phyloP scores from a whole-genome alignment of 2,888 invertebrate species.

The Drosophila subsilvestris region DNA sequence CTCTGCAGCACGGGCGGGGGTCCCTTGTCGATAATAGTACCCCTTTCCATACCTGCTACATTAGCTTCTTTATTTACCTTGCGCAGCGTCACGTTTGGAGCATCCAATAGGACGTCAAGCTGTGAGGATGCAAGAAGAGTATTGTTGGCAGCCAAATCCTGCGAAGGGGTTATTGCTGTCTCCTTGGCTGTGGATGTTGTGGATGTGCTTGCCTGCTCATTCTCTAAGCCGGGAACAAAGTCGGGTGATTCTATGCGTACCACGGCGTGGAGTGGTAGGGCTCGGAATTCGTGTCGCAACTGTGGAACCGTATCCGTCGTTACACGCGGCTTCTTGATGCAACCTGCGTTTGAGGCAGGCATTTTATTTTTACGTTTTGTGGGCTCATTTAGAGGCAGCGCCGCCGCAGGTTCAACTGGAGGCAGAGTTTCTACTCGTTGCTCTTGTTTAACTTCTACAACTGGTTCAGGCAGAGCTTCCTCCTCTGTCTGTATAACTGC shows the following conservation, averaged over 20 bases:
- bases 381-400: neutral
- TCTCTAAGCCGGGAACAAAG: neutral
- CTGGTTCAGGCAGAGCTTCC: too few species aligned
- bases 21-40: conserved; percentile 5
- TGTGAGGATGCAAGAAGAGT: conserved; percentile 59
- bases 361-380: conserved; percentile 7
- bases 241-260: conserved; percentile 28
- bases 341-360: too few species aligned
- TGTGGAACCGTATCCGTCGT: conserved; percentile 57
- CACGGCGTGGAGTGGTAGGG: conserved; percentile 48
- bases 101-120: conserved; percentile 45
- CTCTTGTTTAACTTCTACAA: too few species aligned
- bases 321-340: conserved; percentile 47
- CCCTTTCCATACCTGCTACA: conserved; percentile 19
- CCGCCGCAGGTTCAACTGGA: too few species aligned
- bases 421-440: too few species aligned
- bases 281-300: conserved; percentile 57
- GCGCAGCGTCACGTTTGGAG: conserved; percentile 20
- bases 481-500: neutral
- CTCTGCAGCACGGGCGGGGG: neutral
- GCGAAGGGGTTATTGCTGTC: conserved; percentile 47
- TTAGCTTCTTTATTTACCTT: conserved; percentile 56
- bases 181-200: too few species aligned
- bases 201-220: neutral
- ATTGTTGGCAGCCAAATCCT: conserved; percentile 61